Evolutionary conservation across 1,140 invertebrate genomes (phyloP).

Genomic region (Drosophila tropicalis): DNA sequence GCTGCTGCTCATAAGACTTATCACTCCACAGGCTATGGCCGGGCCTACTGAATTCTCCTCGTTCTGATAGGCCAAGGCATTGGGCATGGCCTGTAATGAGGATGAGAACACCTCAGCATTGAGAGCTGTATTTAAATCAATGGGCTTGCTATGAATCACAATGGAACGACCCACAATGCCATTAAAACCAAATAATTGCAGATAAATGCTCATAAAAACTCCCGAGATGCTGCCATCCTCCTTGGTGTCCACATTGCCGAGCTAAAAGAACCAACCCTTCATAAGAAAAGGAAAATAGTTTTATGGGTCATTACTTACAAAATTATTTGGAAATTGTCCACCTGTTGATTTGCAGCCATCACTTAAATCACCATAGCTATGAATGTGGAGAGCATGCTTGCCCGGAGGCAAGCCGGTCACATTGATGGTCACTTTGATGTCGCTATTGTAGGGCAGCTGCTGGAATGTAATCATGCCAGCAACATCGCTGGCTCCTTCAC

Average conservation of each 20-base stretch:
- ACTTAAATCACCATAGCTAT: conserved; percentile 88
- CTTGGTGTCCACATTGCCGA: conserved; percentile 79
- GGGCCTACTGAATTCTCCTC: conserved; percentile 78
- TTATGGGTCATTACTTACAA: conserved; percentile 53
- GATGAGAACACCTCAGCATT: conserved; percentile 81
- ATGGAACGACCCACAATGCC: conserved; percentile 81
- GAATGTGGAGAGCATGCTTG: conserved; percentile 90
- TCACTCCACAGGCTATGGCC: conserved; percentile 74
- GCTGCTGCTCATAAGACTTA: conserved; percentile 71
- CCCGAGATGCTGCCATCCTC: conserved; percentile 74
- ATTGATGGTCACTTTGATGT: conserved; percentile 85
- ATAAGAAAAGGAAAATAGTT: background rate
- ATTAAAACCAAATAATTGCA: conserved; percentile 77
- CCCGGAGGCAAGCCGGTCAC: conserved; percentile 85
- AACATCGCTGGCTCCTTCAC: conserved; percentile 38
- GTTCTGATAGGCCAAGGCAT: conserved; percentile 71
- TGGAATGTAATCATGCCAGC: conserved; percentile 73
- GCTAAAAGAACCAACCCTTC: conserved; percentile 28
- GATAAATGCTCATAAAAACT: conserved; percentile 68
- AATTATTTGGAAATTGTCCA: conserved; percentile 83
- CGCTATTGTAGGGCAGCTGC: conserved; percentile 77
- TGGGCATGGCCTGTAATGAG: conserved; percentile 58
- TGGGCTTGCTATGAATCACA: conserved; percentile 80
- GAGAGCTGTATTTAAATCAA: conserved; percentile 73
- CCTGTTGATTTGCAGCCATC: conserved; percentile 85